These are phyloP conservation scores for Colossoma macropomum DNA, from an alignment of 2,113 vertebrate species.

Conservation along the genomic window DNA sequence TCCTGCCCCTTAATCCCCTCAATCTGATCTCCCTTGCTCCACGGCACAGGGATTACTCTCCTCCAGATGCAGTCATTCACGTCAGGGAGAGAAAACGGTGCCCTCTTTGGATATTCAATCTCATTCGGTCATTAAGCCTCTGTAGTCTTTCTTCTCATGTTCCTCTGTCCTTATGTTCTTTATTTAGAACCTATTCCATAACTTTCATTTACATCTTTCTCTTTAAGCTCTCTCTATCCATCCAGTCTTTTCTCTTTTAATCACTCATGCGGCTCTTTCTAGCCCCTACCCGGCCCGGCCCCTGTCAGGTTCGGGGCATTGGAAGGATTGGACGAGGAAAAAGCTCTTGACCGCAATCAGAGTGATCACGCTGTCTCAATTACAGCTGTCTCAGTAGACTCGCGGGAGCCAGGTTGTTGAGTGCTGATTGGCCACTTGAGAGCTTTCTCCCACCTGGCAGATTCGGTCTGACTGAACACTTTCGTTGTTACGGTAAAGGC, in stretches of 20 bases:
- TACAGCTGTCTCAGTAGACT: slow-evolving; percentile 25
- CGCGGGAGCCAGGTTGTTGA: not conserved
- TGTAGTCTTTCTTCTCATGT: not conserved
- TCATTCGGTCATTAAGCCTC: slow-evolving; percentile 1
- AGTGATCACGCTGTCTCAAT: slow-evolving; percentile 9
- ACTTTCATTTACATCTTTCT: not conserved
- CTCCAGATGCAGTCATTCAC: slow-evolving; percentile 29
- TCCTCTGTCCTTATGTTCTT: not conserved
- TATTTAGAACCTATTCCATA: not conserved
- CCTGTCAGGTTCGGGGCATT: not conserved
- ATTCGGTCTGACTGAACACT: not conserved
- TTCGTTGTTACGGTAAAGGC: not conserved
- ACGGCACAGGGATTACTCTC: slow-evolving; percentile 30
- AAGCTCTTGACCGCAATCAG: slow-evolving; percentile 4
- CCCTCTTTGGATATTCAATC: slow-evolving; percentile 1
- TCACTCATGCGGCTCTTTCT: not conserved
- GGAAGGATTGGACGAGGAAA: not conserved
- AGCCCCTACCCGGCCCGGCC: not conserved
- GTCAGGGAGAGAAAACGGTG: not conserved
- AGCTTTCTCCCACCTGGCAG: not conserved
- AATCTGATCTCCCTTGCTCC: slow-evolving; percentile 36
- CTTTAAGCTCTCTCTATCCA: not conserved
- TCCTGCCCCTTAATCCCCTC: slow-evolving; percentile 47
- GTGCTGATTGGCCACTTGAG: slow-evolving; percentile 31
- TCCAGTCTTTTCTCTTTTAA: not conserved